Base-by-base conservation (phyloP, 2,113 vertebrate species). In the Oryctolagus cuniculus region DNA sequence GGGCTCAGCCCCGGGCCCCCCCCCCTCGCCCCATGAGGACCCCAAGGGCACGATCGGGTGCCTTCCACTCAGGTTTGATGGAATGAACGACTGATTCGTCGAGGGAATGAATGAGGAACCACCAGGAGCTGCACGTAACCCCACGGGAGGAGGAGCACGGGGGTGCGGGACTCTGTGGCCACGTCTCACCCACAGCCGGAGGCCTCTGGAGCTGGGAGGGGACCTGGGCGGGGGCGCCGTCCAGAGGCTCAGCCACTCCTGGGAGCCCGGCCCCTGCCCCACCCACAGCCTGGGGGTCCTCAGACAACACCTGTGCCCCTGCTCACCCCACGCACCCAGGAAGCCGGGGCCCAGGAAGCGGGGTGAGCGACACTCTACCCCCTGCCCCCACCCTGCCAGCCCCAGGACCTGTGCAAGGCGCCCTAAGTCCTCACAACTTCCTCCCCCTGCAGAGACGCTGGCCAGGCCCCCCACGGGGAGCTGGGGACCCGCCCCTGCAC, bases 401-500 rank as follows among this genome's bases (percentile, higher is more conserved):
- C 73, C 61, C 36, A 10, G 3, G 31, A 12, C 24, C 75, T 21
- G 34, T 3, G 77, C 22, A 2, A 10, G 13, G 29, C 0, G 2
- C 27, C 51, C 55, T 25, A 15, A 11, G 29, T 17, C 16, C 5
- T 4, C 3, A 16, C n/a, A 10, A 2, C 24, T 6, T 9, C 70
- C 70, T 24, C 69, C 11, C 24, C 55, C 55, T 19, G 29, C 11
- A 3, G 12, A 31, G 58, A 13, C 36, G 61, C 31, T 27, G 29
- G 29, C 6, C 4, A 34, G 25, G 69, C 25, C 0, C 3, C 21
- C 61, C 0, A 0, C 0, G 4, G 24, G 0, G 49, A 17, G 29
- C 1, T 2, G 3, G 29, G 8, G 21, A 53, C 13, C 51, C 0
- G 2, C 24, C 53, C 15, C 73, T n/a, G 53, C 49, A 2, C 13